These are phyloP conservation scores for Micromussa lordhowensis DNA, from an alignment of 92 coral and sea anemone species.

Conservation along the genomic window DNA sequence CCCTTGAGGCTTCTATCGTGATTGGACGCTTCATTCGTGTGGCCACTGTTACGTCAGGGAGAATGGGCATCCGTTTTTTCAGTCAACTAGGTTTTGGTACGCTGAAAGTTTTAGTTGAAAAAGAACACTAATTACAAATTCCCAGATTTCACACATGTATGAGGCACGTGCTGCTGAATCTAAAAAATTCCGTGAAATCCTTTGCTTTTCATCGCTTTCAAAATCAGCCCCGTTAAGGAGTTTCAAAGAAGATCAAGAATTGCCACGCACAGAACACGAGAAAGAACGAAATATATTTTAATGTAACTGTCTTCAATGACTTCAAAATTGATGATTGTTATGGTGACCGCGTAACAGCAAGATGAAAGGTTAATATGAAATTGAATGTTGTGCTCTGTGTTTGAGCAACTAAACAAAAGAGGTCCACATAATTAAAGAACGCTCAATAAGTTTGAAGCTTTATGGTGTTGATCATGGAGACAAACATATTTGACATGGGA, in stretches of 20 bases:
- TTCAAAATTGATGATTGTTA: neutral
- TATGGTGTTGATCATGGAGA: slow-evolving; percentile 10
- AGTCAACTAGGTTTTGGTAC: neutral
- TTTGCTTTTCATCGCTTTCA: neutral
- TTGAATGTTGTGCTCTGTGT: neutral
- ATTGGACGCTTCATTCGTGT: neutral
- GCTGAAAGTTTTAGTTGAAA: neutral
- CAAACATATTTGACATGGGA: slow-evolving; percentile 32
- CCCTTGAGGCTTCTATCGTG: neutral
- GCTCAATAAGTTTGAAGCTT: slow-evolving; percentile 8
- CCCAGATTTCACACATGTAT: too few relatives aligned
- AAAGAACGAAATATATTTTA: neutral
- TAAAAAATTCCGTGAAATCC: neutral
- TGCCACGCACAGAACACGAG: neutral
- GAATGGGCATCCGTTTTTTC: neutral
- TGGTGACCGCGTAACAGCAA: neutral
- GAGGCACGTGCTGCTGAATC: too few relatives aligned
- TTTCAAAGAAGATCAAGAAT: neutral
- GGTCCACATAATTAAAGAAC: slow-evolving; percentile 25
- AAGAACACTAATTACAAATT: neutral
- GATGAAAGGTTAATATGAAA: neutral
- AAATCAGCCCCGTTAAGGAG: neutral
- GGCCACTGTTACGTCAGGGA: neutral
- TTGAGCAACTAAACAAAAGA: neutral
- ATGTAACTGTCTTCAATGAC: neutral